Conservation (phyloP, 2,888 invertebrate species). For the Drosophila demipolita region DNA sequence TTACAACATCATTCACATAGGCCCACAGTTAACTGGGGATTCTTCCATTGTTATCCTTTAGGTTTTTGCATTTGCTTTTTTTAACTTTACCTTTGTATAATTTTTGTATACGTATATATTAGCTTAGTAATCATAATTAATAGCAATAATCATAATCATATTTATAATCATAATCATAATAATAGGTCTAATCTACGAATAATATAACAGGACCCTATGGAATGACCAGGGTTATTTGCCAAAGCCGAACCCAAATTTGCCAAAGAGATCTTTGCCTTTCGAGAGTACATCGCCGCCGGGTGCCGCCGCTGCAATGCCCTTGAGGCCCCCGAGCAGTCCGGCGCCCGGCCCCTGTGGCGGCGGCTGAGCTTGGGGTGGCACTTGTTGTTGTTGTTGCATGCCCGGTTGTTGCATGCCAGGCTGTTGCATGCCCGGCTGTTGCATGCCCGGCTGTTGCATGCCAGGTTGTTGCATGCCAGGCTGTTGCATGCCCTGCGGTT, state of each 20-base stretch:
- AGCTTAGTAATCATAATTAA: conserved; percentile 75
- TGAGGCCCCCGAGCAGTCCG: conserved; percentile 96
- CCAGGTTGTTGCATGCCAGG: conserved; percentile 52
- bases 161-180: conserved; percentile 64
- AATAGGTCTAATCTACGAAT: conserved; percentile 82
- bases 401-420: conserved; percentile 4
- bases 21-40: conserved; percentile 15
- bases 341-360: conserved; percentile 87
- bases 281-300: conserved; percentile 96
- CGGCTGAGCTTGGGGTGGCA: conserved; percentile 82
- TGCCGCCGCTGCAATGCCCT: conserved; percentile 93
- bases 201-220: conserved; percentile 82
- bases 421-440: conserved; percentile 69
- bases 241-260: conserved; percentile 94
- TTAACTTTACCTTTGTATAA: conserved; percentile 37
- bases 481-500: conserved; percentile 75
- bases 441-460: conserved; percentile 57
- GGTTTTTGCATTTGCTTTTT: conserved; percentile 21
- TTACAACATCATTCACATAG: conserved; percentile 51
- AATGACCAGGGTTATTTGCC: conserved; percentile 88
- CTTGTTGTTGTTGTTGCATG: conserved; percentile 85
- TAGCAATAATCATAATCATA: conserved; percentile 67
- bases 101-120: conserved; percentile 52
- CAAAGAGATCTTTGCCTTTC: conserved; percentile 96
- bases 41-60: conserved; percentile 12